These are phyloP conservation scores for Meda fulgida DNA, from an alignment of 2,797 vertebrate species.

Conservation along the genomic window DNA sequence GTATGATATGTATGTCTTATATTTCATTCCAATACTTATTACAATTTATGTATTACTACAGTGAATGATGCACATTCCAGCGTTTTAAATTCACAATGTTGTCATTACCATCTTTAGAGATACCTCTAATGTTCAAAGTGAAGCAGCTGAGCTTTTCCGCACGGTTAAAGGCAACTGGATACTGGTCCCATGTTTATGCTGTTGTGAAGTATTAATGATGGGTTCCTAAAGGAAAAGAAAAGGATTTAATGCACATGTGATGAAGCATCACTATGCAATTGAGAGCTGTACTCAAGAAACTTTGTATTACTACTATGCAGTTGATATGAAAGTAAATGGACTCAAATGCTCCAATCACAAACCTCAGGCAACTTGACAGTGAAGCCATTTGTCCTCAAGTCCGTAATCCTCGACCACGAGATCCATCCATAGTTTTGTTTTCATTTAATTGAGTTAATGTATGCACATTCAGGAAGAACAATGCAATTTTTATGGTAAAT, in stretches of 20 bases:
- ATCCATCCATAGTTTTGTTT: constrained; percentile 6
- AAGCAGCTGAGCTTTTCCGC: constrained; percentile 60
- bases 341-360: constrained; percentile 69
- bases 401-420: background rate
- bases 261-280: constrained; percentile 80
- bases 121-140: constrained; percentile 62
- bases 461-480: constrained; percentile 27
- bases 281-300: constrained; percentile 65
- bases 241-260: constrained; percentile 62
- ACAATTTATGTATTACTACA: constrained; percentile 49
- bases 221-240: constrained; percentile 29
- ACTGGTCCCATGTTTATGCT: constrained; percentile 70
- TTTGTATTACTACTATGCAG: constrained; percentile 82
- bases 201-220: constrained; percentile 62
- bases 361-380: constrained; percentile 80
- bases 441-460: background rate
- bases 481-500: constrained; percentile 4
- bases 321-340: constrained; percentile 63
- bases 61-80: constrained; percentile 41
- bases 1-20: constrained; percentile 26
- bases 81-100: constrained; percentile 42
- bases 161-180: constrained; percentile 63
- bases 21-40: constrained; percentile 40
- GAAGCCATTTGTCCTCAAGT: constrained; percentile 63
- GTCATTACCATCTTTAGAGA: constrained; percentile 56